A percentile compares a stretch with the other conserved stretches of the same genome.
Evolutionary conservation across 2,888 invertebrate genomes (phyloP).

Genomic region (Ferrisia virgata): DNA sequence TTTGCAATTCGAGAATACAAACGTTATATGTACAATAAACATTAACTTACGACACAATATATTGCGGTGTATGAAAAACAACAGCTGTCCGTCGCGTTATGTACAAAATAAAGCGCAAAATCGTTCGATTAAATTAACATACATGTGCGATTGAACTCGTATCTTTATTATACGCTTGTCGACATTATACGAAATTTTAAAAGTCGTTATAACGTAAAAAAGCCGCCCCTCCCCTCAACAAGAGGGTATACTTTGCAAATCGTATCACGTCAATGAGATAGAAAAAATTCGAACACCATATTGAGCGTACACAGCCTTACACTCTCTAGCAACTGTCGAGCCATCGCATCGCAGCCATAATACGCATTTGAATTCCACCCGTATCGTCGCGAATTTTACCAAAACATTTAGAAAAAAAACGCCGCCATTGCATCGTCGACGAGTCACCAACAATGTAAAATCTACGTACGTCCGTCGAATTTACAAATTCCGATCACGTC

Average conservation of each 20-base stretch:
- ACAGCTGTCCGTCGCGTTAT: not conserved
- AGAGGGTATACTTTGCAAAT: not conserved
- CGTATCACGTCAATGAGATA: slow-evolving; percentile 22
- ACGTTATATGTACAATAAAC: not conserved
- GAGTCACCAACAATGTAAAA: not conserved
- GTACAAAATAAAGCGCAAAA: not conserved
- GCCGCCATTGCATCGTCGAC: not conserved
- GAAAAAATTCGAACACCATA: slow-evolving; percentile 20
- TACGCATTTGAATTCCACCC: slow-evolving; percentile 10
- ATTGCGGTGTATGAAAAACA: no score
- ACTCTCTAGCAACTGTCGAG: slow-evolving; percentile 10
- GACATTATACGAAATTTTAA: not conserved
- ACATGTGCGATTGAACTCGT: no score
- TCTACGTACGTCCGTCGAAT: not conserved
- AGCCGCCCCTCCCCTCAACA: not conserved
- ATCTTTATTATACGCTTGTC: not conserved
- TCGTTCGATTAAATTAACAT: not conserved
- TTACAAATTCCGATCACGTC: not conserved
- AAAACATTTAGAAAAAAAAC: slow-evolving; percentile 23
- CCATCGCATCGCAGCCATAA: not conserved
- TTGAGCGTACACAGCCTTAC: not conserved
- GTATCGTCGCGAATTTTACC: slow-evolving; percentile 21
- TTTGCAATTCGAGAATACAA: not conserved
- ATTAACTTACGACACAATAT: not conserved
- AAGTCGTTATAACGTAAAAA: not conserved